Percentiles rank a stretch among this genome's conserved stretches.
These are phyloP conservation scores for Bombus difficillimus DNA, from an alignment of 1,140 invertebrate species.

Conservation along the genomic window DNA sequence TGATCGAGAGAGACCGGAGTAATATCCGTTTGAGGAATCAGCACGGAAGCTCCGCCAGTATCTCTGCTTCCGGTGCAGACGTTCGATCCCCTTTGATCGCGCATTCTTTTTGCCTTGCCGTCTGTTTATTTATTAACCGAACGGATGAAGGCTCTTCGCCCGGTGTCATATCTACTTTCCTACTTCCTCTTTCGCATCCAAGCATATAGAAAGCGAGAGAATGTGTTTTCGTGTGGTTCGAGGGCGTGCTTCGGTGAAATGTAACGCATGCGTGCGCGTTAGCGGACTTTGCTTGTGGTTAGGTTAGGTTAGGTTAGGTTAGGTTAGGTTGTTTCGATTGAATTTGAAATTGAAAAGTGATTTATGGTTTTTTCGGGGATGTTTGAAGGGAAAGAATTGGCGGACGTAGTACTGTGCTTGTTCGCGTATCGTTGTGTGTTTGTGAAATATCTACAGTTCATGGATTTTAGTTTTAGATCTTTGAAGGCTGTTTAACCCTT, in stretches of 20 bases:
- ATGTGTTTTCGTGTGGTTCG: neutral
- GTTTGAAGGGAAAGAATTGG: too few species aligned
- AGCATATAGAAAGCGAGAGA: neutral
- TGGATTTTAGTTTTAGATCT: too few species aligned
- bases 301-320: neutral
- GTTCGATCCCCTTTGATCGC: slow-evolving; percentile 4
- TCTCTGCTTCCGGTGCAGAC: neutral
- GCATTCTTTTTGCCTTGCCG: neutral
- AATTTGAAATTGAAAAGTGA: neutral
- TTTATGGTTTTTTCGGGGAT: too few species aligned
- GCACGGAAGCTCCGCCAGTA: neutral
- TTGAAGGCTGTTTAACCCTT: too few species aligned
- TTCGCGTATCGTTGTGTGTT: too few species aligned
- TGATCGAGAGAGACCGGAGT: slow-evolving; percentile 10
- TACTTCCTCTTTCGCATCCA: neutral
- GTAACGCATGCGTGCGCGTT: too few species aligned
- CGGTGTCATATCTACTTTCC: neutral
- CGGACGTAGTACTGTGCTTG: too few species aligned
- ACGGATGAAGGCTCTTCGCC: neutral
- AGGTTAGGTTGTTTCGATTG: neutral
- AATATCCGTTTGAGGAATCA: slow-evolving; percentile 40
- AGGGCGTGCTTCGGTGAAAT: neutral
- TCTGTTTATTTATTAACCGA: slow-evolving; percentile 12
- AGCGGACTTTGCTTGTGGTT: neutral
- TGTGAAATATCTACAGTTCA: too few species aligned